Conservation (phyloP, 2,113 vertebrate species). For the Bubo blakistoni region DNA sequence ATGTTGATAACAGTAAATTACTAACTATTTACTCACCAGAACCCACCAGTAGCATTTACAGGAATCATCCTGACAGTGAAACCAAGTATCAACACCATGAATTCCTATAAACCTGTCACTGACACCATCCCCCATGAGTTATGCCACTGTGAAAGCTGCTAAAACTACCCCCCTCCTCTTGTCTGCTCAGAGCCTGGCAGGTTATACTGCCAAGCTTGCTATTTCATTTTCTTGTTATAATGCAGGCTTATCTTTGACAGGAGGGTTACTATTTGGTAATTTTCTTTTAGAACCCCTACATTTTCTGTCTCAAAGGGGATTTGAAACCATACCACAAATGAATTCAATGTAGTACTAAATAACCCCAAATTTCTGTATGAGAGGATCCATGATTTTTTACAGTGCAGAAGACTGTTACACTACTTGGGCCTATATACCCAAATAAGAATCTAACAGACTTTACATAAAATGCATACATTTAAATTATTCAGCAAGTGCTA, state of each 20-base stretch:
- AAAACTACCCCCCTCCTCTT: neutral
- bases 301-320: neutral
- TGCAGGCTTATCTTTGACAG: neutral
- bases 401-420: neutral
- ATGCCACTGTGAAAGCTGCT: conserved; percentile 31
- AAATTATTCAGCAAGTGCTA: neutral
- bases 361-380: neutral
- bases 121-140: conserved; percentile 62
- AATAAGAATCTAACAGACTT: neutral
- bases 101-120: conserved; percentile 76
- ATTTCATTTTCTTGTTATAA: neutral
- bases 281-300: neutral
- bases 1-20: conserved; percentile 62
- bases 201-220: neutral
- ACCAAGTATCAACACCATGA: conserved; percentile 61
- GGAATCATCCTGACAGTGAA: conserved; percentile 70
- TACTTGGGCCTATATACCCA: neutral
- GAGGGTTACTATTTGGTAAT: neutral
- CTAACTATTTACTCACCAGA: conserved; percentile 55
- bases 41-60: conserved; percentile 53
- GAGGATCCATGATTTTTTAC: neutral
- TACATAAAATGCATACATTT: neutral
- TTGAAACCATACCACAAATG: neutral
- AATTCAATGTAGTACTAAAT: neutral
- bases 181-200: neutral